These are phyloP conservation scores for Fissipunctia ypsillon DNA, from an alignment of 2,888 invertebrate genomes.

Conservation along the genomic window DNA sequence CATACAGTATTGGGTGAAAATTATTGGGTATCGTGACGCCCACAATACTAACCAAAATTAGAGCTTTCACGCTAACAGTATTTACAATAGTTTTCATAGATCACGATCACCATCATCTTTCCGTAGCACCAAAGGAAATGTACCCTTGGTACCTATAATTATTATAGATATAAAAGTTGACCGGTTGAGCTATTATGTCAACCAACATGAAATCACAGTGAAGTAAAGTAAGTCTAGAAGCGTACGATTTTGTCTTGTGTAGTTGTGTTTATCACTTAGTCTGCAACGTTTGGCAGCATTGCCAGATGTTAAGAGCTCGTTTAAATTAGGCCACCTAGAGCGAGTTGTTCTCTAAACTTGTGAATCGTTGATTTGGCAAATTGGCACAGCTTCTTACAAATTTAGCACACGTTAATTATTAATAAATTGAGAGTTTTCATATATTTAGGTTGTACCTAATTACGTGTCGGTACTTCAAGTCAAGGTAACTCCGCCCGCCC, in stretches of 20 bases:
- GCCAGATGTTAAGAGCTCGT: conserved; percentile 61
- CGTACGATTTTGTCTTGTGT: conserved; percentile 7
- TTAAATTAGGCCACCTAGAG: conserved; percentile 64
- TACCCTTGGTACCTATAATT: not conserved
- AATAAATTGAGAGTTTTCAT: not conserved
- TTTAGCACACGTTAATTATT: conserved; percentile 37
- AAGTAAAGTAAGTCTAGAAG: conserved; percentile 14
- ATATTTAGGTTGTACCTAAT: not conserved
- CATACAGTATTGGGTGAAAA: not conserved
- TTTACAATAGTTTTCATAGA: not conserved
- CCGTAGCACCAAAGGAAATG: not conserved
- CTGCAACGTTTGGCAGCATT: conserved; percentile 48
- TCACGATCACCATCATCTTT: not conserved
- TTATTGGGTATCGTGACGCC: not conserved
- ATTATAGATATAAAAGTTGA: no score
- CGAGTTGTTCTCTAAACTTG: conserved; percentile 53
- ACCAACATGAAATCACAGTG: conserved; percentile 25
- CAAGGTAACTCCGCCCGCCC: not conserved
- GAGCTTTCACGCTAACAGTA: not conserved
- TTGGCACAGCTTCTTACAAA: conserved; percentile 55
- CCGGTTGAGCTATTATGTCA: not conserved
- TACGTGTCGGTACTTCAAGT: not conserved
- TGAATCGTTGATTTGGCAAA: conserved; percentile 61
- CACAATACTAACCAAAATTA: conserved; percentile 1
- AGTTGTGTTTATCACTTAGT: conserved; percentile 56